Conservation (phyloP, 2,797 vertebrate species). For the Crax fasciolata region DNA sequence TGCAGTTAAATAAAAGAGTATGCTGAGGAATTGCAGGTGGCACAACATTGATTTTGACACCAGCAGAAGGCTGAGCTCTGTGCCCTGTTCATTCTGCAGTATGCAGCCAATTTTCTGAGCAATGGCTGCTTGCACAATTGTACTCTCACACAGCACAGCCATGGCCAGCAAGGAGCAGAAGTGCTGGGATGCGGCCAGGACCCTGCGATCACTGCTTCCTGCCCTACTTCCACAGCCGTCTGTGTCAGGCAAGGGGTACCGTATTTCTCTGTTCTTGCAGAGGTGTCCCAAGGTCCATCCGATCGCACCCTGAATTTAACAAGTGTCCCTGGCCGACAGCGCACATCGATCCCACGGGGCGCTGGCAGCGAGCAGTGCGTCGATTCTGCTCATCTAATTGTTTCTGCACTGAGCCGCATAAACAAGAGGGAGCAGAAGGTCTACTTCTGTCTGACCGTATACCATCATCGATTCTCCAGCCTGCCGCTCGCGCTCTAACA, state of each 20-base stretch:
- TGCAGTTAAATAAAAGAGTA: neutral
- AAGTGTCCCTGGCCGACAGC: neutral
- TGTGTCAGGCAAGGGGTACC: neutral
- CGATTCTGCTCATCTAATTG: constrained; percentile 66
- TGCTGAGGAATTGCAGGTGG: neutral
- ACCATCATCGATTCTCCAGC: constrained; percentile 67
- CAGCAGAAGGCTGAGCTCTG: neutral
- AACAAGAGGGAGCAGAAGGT: constrained; percentile 30
- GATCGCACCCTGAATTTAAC: neutral
- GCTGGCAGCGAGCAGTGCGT: constrained; percentile 5
- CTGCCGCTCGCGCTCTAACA: constrained; percentile 32
- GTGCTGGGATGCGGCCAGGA: constrained; percentile 44
- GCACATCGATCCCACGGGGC: neutral
- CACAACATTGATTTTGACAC: neutral
- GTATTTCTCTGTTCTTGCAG: neutral
- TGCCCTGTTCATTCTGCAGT: neutral
- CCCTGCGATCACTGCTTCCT: neutral
- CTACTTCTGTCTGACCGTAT: constrained; percentile 73
- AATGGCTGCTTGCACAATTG: neutral
- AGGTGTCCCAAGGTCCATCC: neutral
- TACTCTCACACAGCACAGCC: neutral
- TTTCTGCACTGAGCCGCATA: constrained; percentile 64
- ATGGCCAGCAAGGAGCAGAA: neutral
- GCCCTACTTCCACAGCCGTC: neutral
- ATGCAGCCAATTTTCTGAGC: neutral